Evolutionary conservation across 2,797 vertebrate genomes (phyloP).

Genomic region (Varecia variegata): DNA sequence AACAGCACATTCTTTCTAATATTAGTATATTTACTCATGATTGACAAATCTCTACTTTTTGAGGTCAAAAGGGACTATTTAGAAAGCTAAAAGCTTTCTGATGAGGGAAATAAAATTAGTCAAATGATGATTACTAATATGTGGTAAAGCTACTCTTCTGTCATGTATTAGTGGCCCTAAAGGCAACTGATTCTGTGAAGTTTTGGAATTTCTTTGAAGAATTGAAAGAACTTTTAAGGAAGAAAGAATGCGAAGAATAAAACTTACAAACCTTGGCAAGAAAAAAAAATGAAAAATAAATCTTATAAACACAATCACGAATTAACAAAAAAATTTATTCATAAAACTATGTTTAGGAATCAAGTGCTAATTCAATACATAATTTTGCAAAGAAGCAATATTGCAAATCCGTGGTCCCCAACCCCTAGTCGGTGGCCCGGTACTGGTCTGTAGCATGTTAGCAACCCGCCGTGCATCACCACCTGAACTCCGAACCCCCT

Average conservation of each 20-base stretch:
- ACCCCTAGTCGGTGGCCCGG: too few species aligned
- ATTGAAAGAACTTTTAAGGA: background rate
- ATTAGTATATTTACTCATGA: background rate
- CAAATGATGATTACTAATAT: background rate
- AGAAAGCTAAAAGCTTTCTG: background rate
- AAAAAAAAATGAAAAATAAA: background rate
- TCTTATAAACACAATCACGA: background rate
- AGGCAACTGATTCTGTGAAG: background rate
- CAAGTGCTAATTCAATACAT: background rate
- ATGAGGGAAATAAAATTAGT: background rate
- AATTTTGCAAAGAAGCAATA: background rate
- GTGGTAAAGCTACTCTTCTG: background rate
- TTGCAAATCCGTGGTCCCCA: background rate
- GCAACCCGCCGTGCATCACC: too few species aligned
- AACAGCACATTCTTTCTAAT: background rate
- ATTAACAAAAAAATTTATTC: background rate
- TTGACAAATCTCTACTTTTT: background rate
- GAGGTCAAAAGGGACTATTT: background rate
- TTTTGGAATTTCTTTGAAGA: background rate
- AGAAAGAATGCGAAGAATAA: background rate
- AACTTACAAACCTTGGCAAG: background rate
- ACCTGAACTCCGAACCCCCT: too few species aligned
- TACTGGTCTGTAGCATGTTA: too few species aligned
- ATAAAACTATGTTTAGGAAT: background rate
- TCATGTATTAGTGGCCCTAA: background rate